Base-by-base conservation (phyloP, 2,113 vertebrate species). In the Haliaeetus leucogaster region DNA sequence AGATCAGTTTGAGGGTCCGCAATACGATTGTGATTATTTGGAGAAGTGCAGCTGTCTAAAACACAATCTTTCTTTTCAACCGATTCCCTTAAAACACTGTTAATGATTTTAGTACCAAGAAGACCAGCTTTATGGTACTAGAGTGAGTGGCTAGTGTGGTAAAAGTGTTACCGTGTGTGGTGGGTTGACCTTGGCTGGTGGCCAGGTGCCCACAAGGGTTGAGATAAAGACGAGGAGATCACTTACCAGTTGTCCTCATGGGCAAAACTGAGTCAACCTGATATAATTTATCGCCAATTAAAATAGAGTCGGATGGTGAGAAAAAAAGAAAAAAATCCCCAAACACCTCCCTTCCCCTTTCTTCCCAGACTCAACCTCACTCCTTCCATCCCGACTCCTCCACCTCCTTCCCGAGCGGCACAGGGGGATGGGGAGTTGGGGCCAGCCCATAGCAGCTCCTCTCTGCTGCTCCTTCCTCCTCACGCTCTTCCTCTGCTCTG, bases 51-150 rank as follows among this genome's bases (percentile, higher is more conserved):
- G 19, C 21, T 55, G 13, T 43, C 43, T 72, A 30, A 30, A 50
- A 2, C 47, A 45, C 20, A 42, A 5, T 38, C 11, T 58, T 45
- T 5, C 16, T 27, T 13, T 8, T 14, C 68, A 19, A 4, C 40
- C 6, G 25, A 1, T 34, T 53, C 26, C 43, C 3, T 2, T 27
- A 21, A 43, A 21, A 10, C 2, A 1, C 17, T 34, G 65, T 16
- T 30, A 47, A 20, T 42, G 12, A 29, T 32, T 8, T 22, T 26
- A 30, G 38, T 34, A 7, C 27, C 29, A 59, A 42, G 19, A 42
- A 50, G 29, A 16, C 21, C 20, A 29, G 81, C 26, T 55, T 12
- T 40, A 7, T 30, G 43, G 11, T 23, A 7, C 6, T 14, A 11
- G 38, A 25, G 13, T 40, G n/a, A 23, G 26, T 5, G 36, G 29